phyloP scores from a whole-genome alignment of 1,140 invertebrate species.

The Drosophila trapezifrons region DNA sequence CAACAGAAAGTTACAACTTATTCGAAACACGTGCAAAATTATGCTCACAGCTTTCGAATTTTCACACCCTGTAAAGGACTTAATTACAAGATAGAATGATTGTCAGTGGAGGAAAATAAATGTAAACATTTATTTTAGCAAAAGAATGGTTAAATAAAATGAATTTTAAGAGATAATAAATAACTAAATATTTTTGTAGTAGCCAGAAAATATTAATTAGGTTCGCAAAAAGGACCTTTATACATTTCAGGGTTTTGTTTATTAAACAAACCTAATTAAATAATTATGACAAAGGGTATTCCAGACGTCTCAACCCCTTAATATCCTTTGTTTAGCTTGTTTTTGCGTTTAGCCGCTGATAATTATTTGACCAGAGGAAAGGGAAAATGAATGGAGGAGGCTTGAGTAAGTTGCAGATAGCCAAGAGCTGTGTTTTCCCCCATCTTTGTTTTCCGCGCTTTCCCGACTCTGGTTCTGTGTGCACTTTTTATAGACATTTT shows the following conservation, averaged over 20 bases:
- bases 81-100: background rate
- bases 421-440: constrained; percentile 17
- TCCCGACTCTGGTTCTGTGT: background rate
- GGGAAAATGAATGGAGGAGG: constrained; percentile 1
- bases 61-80: constrained; percentile 7
- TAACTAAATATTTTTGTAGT: too few relatives aligned
- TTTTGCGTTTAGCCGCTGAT: constrained; percentile 47
- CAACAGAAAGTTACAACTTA: constrained; percentile 65
- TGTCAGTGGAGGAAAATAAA: background rate
- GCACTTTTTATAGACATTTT: constrained; percentile 1
- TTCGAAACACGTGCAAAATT: constrained; percentile 81
- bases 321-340: constrained; percentile 6
- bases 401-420: constrained; percentile 4
- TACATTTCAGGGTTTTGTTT: too few relatives aligned
- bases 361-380: constrained; percentile 46
- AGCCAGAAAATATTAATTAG: too few relatives aligned
- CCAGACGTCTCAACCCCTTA: background rate
- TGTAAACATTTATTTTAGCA: too few relatives aligned
- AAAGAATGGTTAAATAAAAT: too few relatives aligned
- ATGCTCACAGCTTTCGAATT: constrained; percentile 60
- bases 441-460: background rate
- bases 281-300: background rate
- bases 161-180: too few relatives aligned
- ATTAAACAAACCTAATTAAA: too few relatives aligned
- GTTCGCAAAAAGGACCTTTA: too few relatives aligned